Percentiles rank a stretch among this genome's conserved stretches.
These are phyloP conservation scores for Hirtodrosophila duncani DNA, from an alignment of 2,888 invertebrate genomes.

Conservation along the genomic window DNA sequence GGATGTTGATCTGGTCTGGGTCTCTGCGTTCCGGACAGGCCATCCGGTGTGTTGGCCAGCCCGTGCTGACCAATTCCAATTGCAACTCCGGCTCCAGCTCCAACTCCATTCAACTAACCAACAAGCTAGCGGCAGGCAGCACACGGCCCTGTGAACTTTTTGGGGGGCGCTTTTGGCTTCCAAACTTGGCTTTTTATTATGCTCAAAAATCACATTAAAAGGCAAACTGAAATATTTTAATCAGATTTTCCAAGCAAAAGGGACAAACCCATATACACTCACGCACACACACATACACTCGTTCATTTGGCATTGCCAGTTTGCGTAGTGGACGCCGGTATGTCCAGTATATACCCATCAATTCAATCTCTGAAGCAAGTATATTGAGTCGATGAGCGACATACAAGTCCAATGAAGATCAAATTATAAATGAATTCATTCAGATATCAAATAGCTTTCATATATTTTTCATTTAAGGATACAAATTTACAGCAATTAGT, in stretches of 20 bases:
- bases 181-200: constrained; percentile 68
- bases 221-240: constrained; percentile 77
- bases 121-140: too few relatives aligned
- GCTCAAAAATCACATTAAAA: constrained; percentile 77
- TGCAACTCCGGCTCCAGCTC: too few relatives aligned
- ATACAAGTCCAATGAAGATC: too few relatives aligned
- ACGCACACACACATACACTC: constrained; percentile 27
- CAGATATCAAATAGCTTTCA: too few relatives aligned
- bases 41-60: constrained; percentile 11
- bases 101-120: too few relatives aligned
- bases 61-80: constrained; percentile 30
- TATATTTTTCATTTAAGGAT: too few relatives aligned
- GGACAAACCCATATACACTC: constrained; percentile 59
- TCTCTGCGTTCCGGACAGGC: constrained; percentile 3
- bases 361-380: too few relatives aligned
- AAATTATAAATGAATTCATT: too few relatives aligned
- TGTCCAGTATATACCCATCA: too few relatives aligned
- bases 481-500: too few relatives aligned
- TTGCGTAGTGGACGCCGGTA: not conserved
- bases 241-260: constrained; percentile 75
- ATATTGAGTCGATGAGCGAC: too few relatives aligned
- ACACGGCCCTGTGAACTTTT: constrained; percentile 24
- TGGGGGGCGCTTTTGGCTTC: constrained; percentile 10
- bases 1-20: constrained; percentile 1
- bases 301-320: not conserved